Evolutionary conservation across 2,797 vertebrate species (phyloP), one percentile per base, ranked within the genome.

Genomic region (Cyprinodon diabolis): DNA sequence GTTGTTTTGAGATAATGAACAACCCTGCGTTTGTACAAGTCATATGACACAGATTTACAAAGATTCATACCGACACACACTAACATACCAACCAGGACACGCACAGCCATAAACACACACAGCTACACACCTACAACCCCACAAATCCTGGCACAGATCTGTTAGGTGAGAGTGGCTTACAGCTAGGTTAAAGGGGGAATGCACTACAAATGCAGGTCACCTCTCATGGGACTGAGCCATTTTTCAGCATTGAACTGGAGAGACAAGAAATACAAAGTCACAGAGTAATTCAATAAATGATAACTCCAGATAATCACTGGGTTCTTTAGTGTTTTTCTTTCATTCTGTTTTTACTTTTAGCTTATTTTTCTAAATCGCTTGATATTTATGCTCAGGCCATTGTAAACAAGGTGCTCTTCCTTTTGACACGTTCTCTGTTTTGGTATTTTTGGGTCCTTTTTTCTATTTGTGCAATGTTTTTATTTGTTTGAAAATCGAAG

Each of bases 121-220:
- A 13, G 1, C 4, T 13, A 37, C 25, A 1, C 58, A 4, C 35
- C 4, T 10, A 2, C 60, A 5, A 1, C 4, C 9, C 1, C 30
- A 2, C 49, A 68, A 68, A 84, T 67, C 49, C 60, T 77, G 66
- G 73, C 83, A 84, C 77, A 81, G 77, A 86, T 87, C 77, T 92
- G 89, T 91, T 90, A 91, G 89, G 89, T 93, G 90, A 91, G 87
- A 88, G 90, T 84, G 75, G 86, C 86, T 87, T 71, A 78, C 77
- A 87, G 88, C 83, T 72, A 89, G 90, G 90, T 91, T 91, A 89
- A 90, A 89, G 87, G 88, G 88, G 82, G 81, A 77, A 66, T 84
- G 79, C 84, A 71, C 78, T 88, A 90, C 87, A 90, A 87, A 94
- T 93, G 84, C 91, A 89, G 93, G 92, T 90, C 88, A 90, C 87